These are phyloP conservation scores for Habroteleia sp. DNA, from an alignment of 2,888 invertebrate species.

Conservation along the genomic window DNA sequence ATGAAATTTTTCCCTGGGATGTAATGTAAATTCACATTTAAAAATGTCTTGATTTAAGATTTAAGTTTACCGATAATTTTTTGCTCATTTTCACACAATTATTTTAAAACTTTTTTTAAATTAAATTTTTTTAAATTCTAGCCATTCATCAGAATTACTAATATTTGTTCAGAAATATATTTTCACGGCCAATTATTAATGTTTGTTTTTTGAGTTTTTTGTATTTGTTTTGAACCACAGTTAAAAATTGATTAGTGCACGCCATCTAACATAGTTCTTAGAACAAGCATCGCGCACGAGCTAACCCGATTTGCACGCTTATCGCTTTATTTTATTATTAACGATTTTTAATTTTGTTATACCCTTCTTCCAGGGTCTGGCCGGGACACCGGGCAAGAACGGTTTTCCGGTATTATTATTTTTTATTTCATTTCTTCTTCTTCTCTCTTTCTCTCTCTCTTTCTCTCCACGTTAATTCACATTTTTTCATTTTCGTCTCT, in stretches of 20 bases:
- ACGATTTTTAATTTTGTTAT: conserved; percentile 77
- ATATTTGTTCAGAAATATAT: too few species aligned
- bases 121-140: too few species aligned
- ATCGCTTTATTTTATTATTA: conserved; percentile 59
- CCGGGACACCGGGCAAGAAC: conserved; percentile 92
- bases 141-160: too few species aligned
- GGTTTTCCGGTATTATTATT: conserved; percentile 92
- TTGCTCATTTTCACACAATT: too few species aligned
- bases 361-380: conserved; percentile 86
- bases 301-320: conserved; percentile 44
- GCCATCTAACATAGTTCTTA: conserved; percentile 44
- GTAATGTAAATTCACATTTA: too few species aligned
- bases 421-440: conserved; percentile 81
- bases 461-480: conserved; percentile 42
- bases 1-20: too few species aligned
- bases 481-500: background rate
- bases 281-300: conserved; percentile 10
- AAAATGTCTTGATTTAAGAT: too few species aligned
- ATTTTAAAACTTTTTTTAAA: too few species aligned
- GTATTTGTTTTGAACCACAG: too few species aligned
- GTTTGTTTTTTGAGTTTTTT: too few species aligned
- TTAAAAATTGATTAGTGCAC: conserved; percentile 25
- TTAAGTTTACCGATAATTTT: too few species aligned
- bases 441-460: conserved; percentile 68
- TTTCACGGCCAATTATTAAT: too few species aligned